A percentile compares a stretch with the other conserved stretches of the same genome.
Conservation (phyloP, 2,797 vertebrate genomes). For the Pseudochirops cupreus region DNA sequence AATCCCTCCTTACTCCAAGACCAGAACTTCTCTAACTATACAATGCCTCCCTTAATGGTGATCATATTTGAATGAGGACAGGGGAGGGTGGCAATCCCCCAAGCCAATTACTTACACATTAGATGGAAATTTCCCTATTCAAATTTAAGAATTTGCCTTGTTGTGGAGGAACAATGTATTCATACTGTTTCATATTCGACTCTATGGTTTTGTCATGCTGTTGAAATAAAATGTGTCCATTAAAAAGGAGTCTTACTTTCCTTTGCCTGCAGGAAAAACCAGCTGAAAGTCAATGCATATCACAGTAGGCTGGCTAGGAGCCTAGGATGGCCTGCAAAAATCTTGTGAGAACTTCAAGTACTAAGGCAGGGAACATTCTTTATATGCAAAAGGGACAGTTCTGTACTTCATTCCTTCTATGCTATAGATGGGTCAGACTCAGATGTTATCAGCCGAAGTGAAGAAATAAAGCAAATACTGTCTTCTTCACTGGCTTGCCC, state of each 20-base stretch:
- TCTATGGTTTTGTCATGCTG: conserved; percentile 54
- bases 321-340: conserved; percentile 5
- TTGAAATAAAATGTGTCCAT: conserved; percentile 4
- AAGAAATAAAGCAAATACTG: neutral
- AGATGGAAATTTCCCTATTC: neutral
- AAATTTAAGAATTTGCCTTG: neutral
- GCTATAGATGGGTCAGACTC: neutral
- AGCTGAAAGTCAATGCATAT: neutral
- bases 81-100: neutral
- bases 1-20: neutral
- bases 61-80: neutral
- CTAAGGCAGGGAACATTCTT: neutral
- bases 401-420: neutral
- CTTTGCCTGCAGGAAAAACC: conserved; percentile 18
- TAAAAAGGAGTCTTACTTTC: neutral
- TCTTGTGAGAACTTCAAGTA: neutral
- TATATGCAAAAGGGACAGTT: neutral
- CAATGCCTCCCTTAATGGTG: neutral
- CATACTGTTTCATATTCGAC: conserved; percentile 17
- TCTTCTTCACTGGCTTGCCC: neutral
- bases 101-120: neutral
- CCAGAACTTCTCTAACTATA: neutral
- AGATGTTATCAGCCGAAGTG: neutral
- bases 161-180: conserved; percentile 33
- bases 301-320: neutral